Evolutionary conservation across 2,113 vertebrate genomes (phyloP), one percentile per base, ranked within the genome.

Genomic region (Picathartes gymnocephalus): DNA sequence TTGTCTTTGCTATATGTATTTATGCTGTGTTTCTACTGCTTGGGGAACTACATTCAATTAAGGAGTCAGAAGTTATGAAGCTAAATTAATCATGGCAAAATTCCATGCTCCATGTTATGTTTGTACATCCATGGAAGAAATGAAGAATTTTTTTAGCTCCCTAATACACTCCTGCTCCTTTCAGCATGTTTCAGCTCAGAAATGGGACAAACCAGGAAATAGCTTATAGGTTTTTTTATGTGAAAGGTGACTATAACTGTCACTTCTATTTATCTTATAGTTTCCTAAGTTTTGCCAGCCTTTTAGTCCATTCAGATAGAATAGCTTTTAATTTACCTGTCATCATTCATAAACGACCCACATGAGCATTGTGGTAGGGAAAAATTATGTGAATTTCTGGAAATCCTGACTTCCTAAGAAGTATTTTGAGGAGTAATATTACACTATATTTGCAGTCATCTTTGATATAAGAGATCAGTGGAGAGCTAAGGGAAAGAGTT

Each of bases 151-250:
- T 56, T 94, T 93, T 83, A 93, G 27, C 44, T 94, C 88, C 81
- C 58, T 96, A 90, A 95, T 93, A 85, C 68, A 39, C 53, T 91
- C 64, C 44, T 92, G 70, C 33, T 97, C 65, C 39, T 92, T 98
- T 95, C 97, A 97, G 93, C 97, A 96, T 92, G 95, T 97, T 98
- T 97, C 97, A 94, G 94, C 96, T 96, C 97, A 97, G 98, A 98
- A 98, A 98, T 95, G 97, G 97, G 97, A 98, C 98, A 98, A 96
- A 98, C 98, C 97, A 98, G 98, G 98, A 99, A 98, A 98, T 97
- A 98, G 96, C 97, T 98, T 93, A 97, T 96, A 97, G 94, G 96
- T 96, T 98, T 90, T 92, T 92, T 97, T 74, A 97, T 97, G 93
- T 98, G 93, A 96, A 95, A 98, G 95, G 79, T 97, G 95, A 97